A percentile compares a stretch with the other conserved stretches of the same genome.
phyloP scores from a whole-genome alignment of 2,888 invertebrate species.

The Teinopalpus imperialis region DNA sequence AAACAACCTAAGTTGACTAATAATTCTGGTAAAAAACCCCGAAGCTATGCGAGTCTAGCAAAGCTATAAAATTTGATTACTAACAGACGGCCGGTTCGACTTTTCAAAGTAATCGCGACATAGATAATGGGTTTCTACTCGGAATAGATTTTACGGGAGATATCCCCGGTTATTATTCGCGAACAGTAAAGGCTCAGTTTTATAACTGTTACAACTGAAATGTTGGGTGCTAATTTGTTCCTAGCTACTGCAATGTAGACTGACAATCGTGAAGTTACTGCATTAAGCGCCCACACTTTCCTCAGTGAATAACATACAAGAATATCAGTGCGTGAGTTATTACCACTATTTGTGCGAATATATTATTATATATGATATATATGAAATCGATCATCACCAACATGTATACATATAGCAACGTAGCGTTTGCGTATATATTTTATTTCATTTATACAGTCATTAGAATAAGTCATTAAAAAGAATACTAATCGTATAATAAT shows the following conservation, averaged over 20 bases:
- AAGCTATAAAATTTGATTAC: constrained; percentile 19
- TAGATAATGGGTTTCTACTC: constrained; percentile 14
- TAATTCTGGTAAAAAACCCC: constrained; percentile 14
- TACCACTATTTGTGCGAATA: too few species aligned
- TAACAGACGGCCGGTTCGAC: constrained; percentile 2
- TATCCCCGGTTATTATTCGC: constrained; percentile 16
- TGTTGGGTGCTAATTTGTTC: constrained; percentile 13
- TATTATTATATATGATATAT: too few species aligned
- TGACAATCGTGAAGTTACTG: constrained; percentile 8
- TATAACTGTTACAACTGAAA: constrained; percentile 1
- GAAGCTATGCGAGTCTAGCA: neutral
- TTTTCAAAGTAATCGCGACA: constrained; percentile 15
- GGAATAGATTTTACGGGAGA: constrained; percentile 14
- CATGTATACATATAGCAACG: too few species aligned
- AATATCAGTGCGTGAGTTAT: too few species aligned
- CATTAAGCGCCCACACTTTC: neutral
- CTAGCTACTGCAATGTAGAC: constrained; percentile 9
- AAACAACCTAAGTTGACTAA: constrained; percentile 8
- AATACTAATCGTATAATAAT: too few species aligned
- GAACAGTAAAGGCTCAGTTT: neutral
- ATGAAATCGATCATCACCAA: too few species aligned
- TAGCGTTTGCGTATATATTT: too few species aligned
- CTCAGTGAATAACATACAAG: neutral
- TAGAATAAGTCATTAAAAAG: too few species aligned
- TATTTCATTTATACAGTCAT: too few species aligned